phyloP scores from a whole-genome alignment of 2,888 invertebrate species.

The Hirtodrosophila duncani region DNA sequence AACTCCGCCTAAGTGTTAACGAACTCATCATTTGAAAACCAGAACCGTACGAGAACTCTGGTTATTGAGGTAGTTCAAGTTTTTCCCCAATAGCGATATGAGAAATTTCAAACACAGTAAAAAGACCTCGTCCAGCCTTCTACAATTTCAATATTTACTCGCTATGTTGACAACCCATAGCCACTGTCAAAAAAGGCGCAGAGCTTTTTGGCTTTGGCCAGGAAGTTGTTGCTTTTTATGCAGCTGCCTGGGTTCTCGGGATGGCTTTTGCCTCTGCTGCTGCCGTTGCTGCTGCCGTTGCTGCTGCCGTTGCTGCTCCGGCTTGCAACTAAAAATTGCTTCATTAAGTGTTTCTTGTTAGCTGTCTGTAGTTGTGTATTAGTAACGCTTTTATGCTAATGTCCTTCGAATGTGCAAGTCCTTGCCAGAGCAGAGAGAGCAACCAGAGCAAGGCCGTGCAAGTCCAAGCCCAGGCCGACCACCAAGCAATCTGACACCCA shows the following conservation, averaged over 20 bases:
- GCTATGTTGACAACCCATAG: too few relatives aligned
- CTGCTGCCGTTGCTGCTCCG: constrained; percentile 22
- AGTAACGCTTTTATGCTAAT: constrained; percentile 70
- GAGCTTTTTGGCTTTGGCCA: constrained; percentile 60
- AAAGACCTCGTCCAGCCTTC: too few relatives aligned
- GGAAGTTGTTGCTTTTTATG: constrained; percentile 68
- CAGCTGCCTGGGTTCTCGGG: constrained; percentile 32
- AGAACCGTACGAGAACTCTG: too few relatives aligned
- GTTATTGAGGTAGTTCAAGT: too few relatives aligned
- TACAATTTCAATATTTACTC: too few relatives aligned
- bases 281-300: constrained; percentile 14
- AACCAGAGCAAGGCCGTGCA: constrained; percentile 17
- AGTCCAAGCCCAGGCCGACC: not conserved
- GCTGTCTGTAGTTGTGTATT: constrained; percentile 58
- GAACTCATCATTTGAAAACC: too few relatives aligned
- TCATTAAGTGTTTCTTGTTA: constrained; percentile 73
- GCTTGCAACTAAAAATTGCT: constrained; percentile 64
- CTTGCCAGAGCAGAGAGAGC: constrained; percentile 11
- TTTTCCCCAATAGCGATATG: too few relatives aligned
- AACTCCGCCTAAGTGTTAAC: too few relatives aligned
- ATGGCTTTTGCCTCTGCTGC: constrained; percentile 13
- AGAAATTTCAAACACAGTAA: too few relatives aligned
- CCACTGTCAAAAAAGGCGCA: too few relatives aligned
- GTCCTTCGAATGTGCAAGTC: constrained; percentile 54
- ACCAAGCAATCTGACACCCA: constrained; percentile 38